These are phyloP conservation scores for Acanthopleura granulata DNA, from an alignment of 2,888 invertebrate genomes.

Conservation along the genomic window DNA sequence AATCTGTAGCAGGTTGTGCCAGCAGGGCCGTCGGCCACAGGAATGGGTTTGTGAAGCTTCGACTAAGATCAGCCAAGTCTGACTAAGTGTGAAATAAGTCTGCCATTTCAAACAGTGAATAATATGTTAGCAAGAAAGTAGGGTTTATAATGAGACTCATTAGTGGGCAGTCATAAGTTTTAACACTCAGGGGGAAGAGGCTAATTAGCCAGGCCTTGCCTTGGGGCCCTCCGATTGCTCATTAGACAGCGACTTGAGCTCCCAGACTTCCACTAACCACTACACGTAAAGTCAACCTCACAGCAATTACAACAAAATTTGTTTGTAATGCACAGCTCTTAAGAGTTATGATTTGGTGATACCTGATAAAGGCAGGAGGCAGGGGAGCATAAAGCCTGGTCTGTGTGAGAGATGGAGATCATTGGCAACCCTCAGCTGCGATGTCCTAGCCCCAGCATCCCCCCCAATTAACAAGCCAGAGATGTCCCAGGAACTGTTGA, in stretches of 20 bases:
- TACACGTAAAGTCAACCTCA: neutral
- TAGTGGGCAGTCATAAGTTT: conserved; percentile 19
- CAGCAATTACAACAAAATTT: conserved; percentile 13
- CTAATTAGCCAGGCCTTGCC: neutral
- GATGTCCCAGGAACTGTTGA: no score
- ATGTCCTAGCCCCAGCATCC: neutral
- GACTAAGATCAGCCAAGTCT: neutral
- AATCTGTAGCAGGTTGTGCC: no score
- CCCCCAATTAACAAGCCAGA: neutral
- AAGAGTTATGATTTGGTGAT: conserved; percentile 17
- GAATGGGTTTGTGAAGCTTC: no score
- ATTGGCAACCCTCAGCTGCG: neutral
- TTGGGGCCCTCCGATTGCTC: conserved; percentile 9
- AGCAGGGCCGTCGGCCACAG: no score
- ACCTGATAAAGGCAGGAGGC: conserved; percentile 14
- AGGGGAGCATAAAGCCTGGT: conserved; percentile 3
- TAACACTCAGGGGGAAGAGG: conserved; percentile 18
- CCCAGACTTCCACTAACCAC: neutral
- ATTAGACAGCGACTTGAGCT: conserved; percentile 5
- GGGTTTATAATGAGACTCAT: conserved; percentile 17
- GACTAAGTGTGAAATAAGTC: conserved; percentile 19
- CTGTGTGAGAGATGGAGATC: conserved; percentile 13
- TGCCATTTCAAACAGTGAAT: conserved; percentile 20
- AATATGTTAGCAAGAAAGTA: neutral
- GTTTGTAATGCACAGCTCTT: conserved; percentile 17